Percentiles rank a stretch among this genome's conserved stretches.
These are phyloP conservation scores for Halcyon badia DNA, from an alignment of 2,797 vertebrate species.

Conservation along the genomic window DNA sequence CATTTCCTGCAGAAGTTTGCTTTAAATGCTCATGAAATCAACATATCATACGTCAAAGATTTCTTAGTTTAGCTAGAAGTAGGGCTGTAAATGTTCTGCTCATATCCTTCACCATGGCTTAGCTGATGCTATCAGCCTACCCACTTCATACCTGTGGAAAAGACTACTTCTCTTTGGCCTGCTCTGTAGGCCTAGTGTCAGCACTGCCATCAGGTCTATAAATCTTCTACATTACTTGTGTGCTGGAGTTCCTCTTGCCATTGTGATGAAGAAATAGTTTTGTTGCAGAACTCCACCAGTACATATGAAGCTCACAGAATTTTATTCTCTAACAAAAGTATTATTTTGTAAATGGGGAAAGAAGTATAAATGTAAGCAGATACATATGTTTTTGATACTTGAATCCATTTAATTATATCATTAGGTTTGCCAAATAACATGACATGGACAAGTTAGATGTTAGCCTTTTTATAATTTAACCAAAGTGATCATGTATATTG, in stretches of 20 bases:
- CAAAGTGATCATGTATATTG: not conserved
- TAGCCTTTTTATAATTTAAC: conserved; percentile 42
- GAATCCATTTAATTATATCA: conserved; percentile 29
- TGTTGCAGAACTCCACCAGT: conserved; percentile 36
- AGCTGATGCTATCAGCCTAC: conserved; percentile 49
- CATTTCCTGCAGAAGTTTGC: conserved; percentile 75
- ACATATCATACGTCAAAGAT: conserved; percentile 62
- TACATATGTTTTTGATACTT: conserved; percentile 47
- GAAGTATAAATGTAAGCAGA: conserved; percentile 32
- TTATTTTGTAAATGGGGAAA: conserved; percentile 41
- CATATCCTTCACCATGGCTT: conserved; percentile 37
- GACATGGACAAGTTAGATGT: conserved; percentile 46
- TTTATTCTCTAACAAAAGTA: conserved; percentile 12
- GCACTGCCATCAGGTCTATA: conserved; percentile 33
- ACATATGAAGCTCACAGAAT: conserved; percentile 42
- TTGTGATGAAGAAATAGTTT: conserved; percentile 76
- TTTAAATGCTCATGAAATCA: conserved; percentile 69
- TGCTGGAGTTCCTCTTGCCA: conserved; percentile 70
- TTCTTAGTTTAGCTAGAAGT: conserved; percentile 25
- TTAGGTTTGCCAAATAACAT: conserved; percentile 58
- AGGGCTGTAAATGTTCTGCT: conserved; percentile 29
- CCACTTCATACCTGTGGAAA: conserved; percentile 53
- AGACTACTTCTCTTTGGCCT: conserved; percentile 15
- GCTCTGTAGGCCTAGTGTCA: not conserved
- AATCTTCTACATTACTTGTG: conserved; percentile 66